A percentile compares a stretch with the other conserved stretches of the same genome.
phyloP scores from a whole-genome alignment of 2,797 vertebrate genomes.

The Vipera latastei region DNA sequence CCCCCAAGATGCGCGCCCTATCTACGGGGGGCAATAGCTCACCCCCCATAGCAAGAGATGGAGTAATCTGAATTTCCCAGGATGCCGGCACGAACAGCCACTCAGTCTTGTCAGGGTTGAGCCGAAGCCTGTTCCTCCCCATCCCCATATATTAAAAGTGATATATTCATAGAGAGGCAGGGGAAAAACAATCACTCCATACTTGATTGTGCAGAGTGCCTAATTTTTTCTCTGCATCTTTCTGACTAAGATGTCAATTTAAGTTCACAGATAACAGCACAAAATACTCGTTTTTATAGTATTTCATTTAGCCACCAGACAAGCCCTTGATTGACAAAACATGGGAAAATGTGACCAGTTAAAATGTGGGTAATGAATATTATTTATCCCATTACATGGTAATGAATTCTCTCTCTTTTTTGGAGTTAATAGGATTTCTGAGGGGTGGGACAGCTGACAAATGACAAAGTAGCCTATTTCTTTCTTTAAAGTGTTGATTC shows the following conservation, averaged over 20 bases:
- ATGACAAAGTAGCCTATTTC: not conserved
- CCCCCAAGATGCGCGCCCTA: too few species aligned
- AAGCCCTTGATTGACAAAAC: not conserved
- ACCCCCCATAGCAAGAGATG: too few species aligned
- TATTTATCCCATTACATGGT: conserved; percentile 2
- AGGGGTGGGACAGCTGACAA: not conserved
- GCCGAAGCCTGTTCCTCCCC: too few species aligned
- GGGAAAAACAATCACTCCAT: not conserved
- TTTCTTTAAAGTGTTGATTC: not conserved
- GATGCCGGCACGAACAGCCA: too few species aligned
- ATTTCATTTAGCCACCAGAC: not conserved
- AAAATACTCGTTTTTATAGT: not conserved
- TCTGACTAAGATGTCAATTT: not conserved
- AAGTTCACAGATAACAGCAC: not conserved
- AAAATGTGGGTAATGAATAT: not conserved
- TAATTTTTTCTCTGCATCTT: not conserved
- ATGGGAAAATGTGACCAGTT: not conserved
- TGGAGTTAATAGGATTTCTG: not conserved
- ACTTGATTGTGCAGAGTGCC: not conserved
- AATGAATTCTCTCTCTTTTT: not conserved
- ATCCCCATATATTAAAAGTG: not conserved
- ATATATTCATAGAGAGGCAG: not conserved
- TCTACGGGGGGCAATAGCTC: too few species aligned
- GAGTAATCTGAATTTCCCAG: too few species aligned
- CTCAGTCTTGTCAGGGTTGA: too few species aligned